Conservation (phyloP, 1,140 invertebrate species). For the Diorhabda sublineata region DNA sequence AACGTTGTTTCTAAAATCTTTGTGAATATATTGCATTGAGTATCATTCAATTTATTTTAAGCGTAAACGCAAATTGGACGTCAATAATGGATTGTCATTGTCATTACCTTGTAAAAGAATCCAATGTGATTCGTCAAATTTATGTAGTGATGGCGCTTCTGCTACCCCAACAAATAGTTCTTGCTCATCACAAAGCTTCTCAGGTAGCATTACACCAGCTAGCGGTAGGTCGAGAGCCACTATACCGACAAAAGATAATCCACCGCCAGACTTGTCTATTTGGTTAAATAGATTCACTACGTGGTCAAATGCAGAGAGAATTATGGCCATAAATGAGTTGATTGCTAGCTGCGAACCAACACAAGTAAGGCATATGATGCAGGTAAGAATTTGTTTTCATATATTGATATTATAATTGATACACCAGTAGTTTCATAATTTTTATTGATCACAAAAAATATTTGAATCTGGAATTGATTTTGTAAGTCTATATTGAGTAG, state of each 20-base stretch:
- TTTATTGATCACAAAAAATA: no score
- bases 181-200: background rate
- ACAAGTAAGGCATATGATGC: constrained; percentile 86
- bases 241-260: constrained; percentile 76
- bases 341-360: constrained; percentile 79
- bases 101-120: constrained; percentile 46
- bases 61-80: constrained; percentile 49
- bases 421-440: no score
- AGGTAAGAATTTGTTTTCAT: background rate
- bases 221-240: constrained; percentile 46
- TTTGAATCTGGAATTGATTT: no score
- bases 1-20: background rate
- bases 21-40: background rate
- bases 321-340: constrained; percentile 84
- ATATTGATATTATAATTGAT: no score
- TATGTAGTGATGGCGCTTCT: background rate
- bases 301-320: constrained; percentile 86
- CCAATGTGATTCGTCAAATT: constrained; percentile 29
- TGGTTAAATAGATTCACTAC: constrained; percentile 78
- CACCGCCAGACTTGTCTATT: constrained; percentile 69
- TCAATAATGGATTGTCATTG: constrained; percentile 44
- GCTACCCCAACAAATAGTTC: background rate
- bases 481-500: no score
- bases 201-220: constrained; percentile 11
- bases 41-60: constrained; percentile 29